phyloP scores from a whole-genome alignment of 2,113 vertebrate genomes.

The Pelmatolapia mariae region DNA sequence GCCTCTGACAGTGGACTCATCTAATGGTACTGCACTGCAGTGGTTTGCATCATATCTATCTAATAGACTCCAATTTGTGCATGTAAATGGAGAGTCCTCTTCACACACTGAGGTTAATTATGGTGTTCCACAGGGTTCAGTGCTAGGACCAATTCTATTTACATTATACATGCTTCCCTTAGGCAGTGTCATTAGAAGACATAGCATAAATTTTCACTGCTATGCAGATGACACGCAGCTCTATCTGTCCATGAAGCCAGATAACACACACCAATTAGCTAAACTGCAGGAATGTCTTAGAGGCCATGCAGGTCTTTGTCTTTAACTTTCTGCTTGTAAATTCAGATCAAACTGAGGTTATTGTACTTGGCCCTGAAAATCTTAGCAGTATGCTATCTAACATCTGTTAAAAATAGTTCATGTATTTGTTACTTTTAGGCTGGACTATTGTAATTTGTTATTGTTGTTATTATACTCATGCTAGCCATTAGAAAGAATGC shows the following conservation, averaged over 20 bases:
- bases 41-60: neutral
- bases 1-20: no score
- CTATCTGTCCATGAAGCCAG: neutral
- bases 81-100: neutral
- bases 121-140: neutral
- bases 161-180: neutral
- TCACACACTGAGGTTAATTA: neutral
- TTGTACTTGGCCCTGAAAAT: neutral
- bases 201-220: neutral
- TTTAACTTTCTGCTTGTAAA: neutral
- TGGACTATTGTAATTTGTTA: neutral
- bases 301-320: neutral
- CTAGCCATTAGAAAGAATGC: neutral
- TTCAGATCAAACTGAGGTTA: neutral
- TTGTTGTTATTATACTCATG: rapidly evolving
- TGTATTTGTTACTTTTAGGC: neutral
- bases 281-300: neutral
- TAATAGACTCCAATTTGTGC: rapidly evolving
- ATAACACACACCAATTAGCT: neutral
- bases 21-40: no score
- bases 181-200: rapidly evolving
- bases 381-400: neutral
- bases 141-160: neutral
- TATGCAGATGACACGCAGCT: neutral
- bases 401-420: neutral